A percentile compares a stretch with the other conserved stretches of the same genome.
phyloP scores from a whole-genome alignment of 2,888 invertebrate genomes.

The Trissolcus brochymenae region DNA sequence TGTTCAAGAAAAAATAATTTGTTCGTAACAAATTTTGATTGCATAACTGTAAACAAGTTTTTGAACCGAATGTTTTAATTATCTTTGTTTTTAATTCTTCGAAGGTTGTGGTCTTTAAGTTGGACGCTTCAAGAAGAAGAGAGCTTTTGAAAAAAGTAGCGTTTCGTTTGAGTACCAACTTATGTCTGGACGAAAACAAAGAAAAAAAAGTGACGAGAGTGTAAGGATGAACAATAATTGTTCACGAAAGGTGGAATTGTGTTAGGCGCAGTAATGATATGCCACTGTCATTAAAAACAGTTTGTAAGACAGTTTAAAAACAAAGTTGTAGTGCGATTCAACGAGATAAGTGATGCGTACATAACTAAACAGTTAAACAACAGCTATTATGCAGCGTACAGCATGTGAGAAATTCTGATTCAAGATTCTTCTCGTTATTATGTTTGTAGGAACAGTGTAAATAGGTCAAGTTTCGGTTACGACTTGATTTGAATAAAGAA shows the following conservation, averaged over 20 bases:
- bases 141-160: too few species aligned
- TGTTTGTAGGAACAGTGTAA: too few species aligned
- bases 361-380: constrained; percentile 42
- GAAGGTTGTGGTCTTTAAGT: too few species aligned
- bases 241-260: background rate
- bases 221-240: background rate
- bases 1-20: too few species aligned
- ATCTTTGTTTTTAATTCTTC: too few species aligned
- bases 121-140: background rate
- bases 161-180: too few species aligned
- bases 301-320: constrained; percentile 18
- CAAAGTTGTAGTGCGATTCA: constrained; percentile 10
- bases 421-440: constrained; percentile 3
- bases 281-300: constrained; percentile 17
- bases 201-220: constrained; percentile 1
- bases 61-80: too few species aligned
- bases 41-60: too few species aligned
- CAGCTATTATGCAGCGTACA: constrained; percentile 28
- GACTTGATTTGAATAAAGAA: too few species aligned
- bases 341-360: constrained; percentile 37
- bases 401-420: constrained; percentile 26
- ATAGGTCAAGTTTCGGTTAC: too few species aligned
- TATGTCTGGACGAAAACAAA: background rate
- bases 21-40: too few species aligned
- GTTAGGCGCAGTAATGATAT: constrained; percentile 14